Evolutionary conservation across 2,113 vertebrate species (phyloP), one percentile per base, ranked within the genome.

Genomic region (Opisthocomus hoazin): DNA sequence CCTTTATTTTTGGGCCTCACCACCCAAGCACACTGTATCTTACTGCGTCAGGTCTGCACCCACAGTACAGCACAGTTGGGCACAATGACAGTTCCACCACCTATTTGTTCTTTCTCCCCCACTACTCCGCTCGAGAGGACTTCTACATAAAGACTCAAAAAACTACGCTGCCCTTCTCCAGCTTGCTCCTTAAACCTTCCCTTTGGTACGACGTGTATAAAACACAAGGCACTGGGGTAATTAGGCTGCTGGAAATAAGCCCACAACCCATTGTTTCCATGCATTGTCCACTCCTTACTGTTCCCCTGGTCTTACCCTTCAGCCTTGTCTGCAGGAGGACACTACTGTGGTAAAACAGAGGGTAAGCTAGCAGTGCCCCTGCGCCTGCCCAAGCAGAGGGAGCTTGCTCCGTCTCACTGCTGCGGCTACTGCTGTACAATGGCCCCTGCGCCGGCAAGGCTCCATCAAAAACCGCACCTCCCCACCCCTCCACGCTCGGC

Each of bases 321-420:
- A 68, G 53, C n/a, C 36, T 60, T 51, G 36, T 6, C 74, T 60
- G 39, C 57, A 24, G 2, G 39, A 87, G 65, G 80, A 74, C 46
- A 30, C 15, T 56, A 19, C 21, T 11, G 15, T 34, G 63, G 57
- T 50, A 70, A 41, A 87, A 6, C 0, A 2, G 10, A 65, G 41
- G 41, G 45, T 23, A 26, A 53, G 2, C 11, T 15, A 56, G 36
- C 41, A 77, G 73, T 2, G 50, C 21, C 36, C 9, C 71, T 78
- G 60, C 45, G 36, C 3, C 50, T 45, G 13, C 7, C 6, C 1
- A 0, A 51, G 60, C 58, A 41, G 6, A 37, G 20, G 36, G 9
- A 78, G 37, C 76, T 85, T 5, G 0, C 61, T 39, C 53, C 0
- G 0, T 15, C 36, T 0, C 46, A 23, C 2, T 2, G 41, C 79